Evolutionary conservation across 2,888 invertebrate species (phyloP), one percentile per base, ranked within the genome.

Genomic region (Alitta virens): DNA sequence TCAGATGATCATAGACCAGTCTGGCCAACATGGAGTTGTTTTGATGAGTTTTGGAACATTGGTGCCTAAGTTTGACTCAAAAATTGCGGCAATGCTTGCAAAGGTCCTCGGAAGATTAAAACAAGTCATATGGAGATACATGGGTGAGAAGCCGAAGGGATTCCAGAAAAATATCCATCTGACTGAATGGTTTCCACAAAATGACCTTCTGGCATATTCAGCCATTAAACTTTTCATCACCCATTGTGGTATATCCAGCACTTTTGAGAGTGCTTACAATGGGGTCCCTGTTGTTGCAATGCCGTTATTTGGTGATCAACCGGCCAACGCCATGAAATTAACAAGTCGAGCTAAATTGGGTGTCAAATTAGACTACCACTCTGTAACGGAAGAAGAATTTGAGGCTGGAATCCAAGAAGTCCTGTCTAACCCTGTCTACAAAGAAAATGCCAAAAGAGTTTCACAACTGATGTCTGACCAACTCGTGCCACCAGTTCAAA

Each of bases 241-340:
- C 9, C 52, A 59, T 27, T 59, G 59, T 59, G 59, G 59, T 2
- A 59, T 59, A 24, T 27, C 52, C 14, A 52, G 59, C n/a, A 52
- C 59, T 2, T 52, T 52, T 42, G 59, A 59, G 42, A 18, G 52
- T 3, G 52, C 52, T 26, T 33, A 40, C 5, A 26, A 52, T 24
- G 59, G 51, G 14, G 59, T 59, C n/a, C n/a, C n/a, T n/a, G n/a
- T n/a, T n/a, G n/a, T n/a, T n/a, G 49, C 59, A 14, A 52, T 59
- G 12, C 59, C 52, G 21, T 23, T 59, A 9, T 59, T 59, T 33
- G 40, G 23, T 18, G 52, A 59, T 27, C 59, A 59, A 52, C 24
- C 18, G 2, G 18, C 27, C 26, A 51, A 59, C 52, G 49, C 59
- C 1, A 40, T 40, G 2, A 51, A 27, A 2, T 23, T 59, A 1